These are phyloP conservation scores for Tetragonisca angustula DNA, from an alignment of 2,888 invertebrate genomes.

Conservation along the genomic window DNA sequence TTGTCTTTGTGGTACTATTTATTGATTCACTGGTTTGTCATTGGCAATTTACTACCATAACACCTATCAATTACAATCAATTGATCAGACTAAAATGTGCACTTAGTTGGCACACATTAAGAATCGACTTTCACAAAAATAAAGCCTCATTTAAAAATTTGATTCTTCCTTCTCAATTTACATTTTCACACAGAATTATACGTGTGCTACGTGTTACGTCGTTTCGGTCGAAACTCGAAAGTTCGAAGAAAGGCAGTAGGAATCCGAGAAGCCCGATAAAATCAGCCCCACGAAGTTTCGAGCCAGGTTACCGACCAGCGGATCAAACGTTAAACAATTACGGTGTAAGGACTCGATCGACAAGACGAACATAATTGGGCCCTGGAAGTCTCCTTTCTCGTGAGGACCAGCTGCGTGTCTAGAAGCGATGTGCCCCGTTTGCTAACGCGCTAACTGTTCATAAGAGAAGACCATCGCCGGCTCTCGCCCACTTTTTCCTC, in stretches of 20 bases:
- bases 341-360: constrained; percentile 45
- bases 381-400: constrained; percentile 34
- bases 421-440: constrained; percentile 59
- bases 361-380: constrained; percentile 59
- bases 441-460: constrained; percentile 76
- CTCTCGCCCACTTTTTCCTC: constrained; percentile 70
- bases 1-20: too few relatives aligned
- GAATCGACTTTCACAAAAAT: too few relatives aligned
- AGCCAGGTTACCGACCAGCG: constrained; percentile 1
- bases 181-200: too few relatives aligned
- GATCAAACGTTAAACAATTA: constrained; percentile 59
- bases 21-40: too few relatives aligned
- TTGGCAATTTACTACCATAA: too few relatives aligned
- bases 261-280: constrained; percentile 23
- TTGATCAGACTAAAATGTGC: too few relatives aligned
- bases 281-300: constrained; percentile 36
- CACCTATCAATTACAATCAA: too few relatives aligned
- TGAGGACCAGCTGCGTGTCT: constrained; percentile 67
- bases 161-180: too few relatives aligned
- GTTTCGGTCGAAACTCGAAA: not conserved
- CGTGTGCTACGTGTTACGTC: too few relatives aligned
- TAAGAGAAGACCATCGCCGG: constrained; percentile 62
- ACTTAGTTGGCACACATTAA: too few relatives aligned
- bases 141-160: too few relatives aligned
- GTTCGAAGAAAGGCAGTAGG: not conserved